Base-by-base conservation (phyloP, 2,797 vertebrate species). In the Paratrypauchen microcephalus region DNA sequence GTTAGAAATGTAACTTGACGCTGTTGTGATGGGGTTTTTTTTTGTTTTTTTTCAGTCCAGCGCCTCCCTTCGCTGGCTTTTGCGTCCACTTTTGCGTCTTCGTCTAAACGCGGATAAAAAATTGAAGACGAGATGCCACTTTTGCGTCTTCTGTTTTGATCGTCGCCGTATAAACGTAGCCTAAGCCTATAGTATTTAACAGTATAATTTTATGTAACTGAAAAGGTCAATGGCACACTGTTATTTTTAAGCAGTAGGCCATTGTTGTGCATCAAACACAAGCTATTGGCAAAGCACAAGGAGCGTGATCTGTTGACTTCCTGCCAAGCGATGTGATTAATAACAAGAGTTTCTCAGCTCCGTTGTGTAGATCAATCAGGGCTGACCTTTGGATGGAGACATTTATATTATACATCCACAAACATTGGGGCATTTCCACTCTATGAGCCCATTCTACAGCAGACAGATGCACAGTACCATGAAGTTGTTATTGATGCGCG, bases 361-460 rank as follows among this genome's bases (percentile, higher is more conserved):
- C 16, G 24, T 32, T 63, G 8, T 47, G 24, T 56, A 58, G 56
- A 68, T 70, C 45, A 76, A 36, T 69, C 47, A 39, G 7, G 6
- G 36, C 52, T 58, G 32, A 76, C 70, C 65, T 60, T 52, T 28
- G 55, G 30, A 75, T 62, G 47, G 4, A 59, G 19, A 54, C 21
- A 57, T 32, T 63, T 64, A 52, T 41, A 71, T 73, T 66, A 66
- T 28, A 54, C 66, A 71, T n/a, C 21, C 36, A 57, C 47, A 70
- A 36, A 61, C 12, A 5, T 47, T 24, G 74, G 41, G 60, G 62
- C 62, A 47, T 47, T 64, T 64, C 62, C 62, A 64, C 62, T 48
- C 21, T 48, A 3, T 45, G 23, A 62, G 36, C 36, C 36, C 60
- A 62, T 39, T 68, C 41, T 52, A 36, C 60, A 62, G 67, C 32